Conservation (phyloP, 2,888 invertebrate genomes). For the Microplitis manilae region DNA sequence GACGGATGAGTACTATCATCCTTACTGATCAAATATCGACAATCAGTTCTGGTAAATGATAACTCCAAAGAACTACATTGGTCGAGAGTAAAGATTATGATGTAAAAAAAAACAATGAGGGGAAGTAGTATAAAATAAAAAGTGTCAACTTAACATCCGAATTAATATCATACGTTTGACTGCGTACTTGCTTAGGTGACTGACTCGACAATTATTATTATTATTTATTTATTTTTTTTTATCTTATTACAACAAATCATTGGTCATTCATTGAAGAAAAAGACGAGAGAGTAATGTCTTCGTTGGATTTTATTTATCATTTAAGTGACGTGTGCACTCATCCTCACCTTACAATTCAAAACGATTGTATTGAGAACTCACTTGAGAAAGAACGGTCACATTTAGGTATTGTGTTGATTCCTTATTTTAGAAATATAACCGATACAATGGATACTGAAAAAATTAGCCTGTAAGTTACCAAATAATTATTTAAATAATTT, state of each 20-base stretch:
- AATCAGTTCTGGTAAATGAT: constrained; percentile 24
- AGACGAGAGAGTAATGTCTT: constrained; percentile 2
- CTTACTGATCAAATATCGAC: not conserved
- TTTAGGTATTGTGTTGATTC: not conserved
- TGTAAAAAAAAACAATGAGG: constrained; percentile 1
- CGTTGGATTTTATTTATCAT: constrained; percentile 28
- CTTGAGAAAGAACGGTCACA: not conserved
- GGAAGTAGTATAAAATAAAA: not conserved
- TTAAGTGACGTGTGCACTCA: constrained; percentile 29
- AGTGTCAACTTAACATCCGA: not conserved
- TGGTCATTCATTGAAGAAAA: constrained; percentile 20
- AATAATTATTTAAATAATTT: not conserved
- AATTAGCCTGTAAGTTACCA: constrained; percentile 26
- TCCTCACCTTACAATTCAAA: constrained; percentile 25
- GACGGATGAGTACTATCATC: not conserved
- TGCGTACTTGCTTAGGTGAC: not conserved
- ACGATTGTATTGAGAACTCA: not conserved
- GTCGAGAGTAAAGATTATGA: constrained; percentile 27
- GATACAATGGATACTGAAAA: constrained; percentile 22
- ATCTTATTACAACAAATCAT: constrained; percentile 19
- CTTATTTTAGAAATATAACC: not conserved
- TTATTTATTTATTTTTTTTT: not conserved
- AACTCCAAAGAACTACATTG: constrained; percentile 18
- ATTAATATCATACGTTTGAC: not conserved
- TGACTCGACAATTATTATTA: constrained; percentile 5